phyloP scores from a whole-genome alignment of 64 coral and sea anemone species.

The Montipora foliosa region DNA sequence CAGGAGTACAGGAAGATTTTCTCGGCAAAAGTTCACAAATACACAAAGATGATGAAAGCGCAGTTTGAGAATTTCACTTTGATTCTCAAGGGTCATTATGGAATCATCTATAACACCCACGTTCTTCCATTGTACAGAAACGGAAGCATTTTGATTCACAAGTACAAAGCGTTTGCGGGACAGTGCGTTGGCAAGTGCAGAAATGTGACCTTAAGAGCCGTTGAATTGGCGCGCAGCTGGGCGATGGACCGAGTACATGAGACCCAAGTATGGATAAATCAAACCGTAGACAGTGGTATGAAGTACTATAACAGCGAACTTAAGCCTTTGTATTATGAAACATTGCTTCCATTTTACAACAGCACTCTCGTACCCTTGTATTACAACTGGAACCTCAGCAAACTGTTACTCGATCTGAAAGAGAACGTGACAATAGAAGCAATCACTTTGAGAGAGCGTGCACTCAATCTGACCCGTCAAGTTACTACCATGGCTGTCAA shows the following conservation, averaged over 20 bases:
- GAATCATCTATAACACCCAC: conserved; percentile 19
- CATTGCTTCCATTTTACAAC: conserved; percentile 76
- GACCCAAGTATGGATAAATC: conserved; percentile 73
- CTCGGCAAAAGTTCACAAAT: conserved; percentile 14
- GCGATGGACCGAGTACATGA: conserved; percentile 24
- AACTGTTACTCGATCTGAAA: conserved; percentile 30
- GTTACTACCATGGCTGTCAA: conserved; percentile 57
- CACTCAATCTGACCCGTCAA: conserved; percentile 41
- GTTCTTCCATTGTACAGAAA: conserved; percentile 10
- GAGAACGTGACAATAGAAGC: conserved; percentile 34
- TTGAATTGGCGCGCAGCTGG: conserved; percentile 57
- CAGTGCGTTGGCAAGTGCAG: conserved; percentile 65
- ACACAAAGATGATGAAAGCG: conserved; percentile 26
- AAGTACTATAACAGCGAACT: conserved; percentile 44
- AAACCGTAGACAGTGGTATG: conserved; percentile 63
- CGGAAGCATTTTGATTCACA: conserved; percentile 45
- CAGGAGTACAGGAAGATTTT: conserved; percentile 29
- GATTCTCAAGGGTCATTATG: conserved; percentile 19
- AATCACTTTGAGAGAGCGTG: conserved; percentile 47
- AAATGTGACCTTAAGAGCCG: conserved; percentile 74
- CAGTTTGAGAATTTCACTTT: conserved; percentile 61
- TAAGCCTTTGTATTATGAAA: conserved; percentile 70
- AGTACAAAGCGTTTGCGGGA: conserved; percentile 39
- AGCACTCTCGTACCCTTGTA: conserved; percentile 69
- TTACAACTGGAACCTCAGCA: conserved; percentile 51